Conservation (phyloP, 2,113 vertebrate genomes). For the Megaceryle maxima region DNA sequence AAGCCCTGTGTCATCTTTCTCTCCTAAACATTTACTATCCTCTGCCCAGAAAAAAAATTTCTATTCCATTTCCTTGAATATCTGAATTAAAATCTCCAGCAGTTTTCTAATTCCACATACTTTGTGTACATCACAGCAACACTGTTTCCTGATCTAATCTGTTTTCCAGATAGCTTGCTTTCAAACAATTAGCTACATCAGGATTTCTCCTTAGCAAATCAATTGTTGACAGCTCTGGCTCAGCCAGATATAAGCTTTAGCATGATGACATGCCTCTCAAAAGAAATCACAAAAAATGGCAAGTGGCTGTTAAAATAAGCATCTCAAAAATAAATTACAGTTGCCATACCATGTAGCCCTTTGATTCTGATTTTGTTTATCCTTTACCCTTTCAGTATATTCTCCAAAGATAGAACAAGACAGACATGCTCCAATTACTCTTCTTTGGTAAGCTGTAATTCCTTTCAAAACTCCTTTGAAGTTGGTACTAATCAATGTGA, state of each 20-base stretch:
- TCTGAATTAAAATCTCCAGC: background rate
- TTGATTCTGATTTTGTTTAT: conserved; percentile 12
- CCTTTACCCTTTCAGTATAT: background rate
- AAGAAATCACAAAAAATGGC: background rate
- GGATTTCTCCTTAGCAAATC: background rate
- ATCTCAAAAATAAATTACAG: background rate
- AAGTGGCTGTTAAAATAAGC: background rate
- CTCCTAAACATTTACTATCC: background rate
- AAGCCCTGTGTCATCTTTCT: background rate
- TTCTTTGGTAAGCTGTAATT: background rate
- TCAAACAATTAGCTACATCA: conserved; percentile 21
- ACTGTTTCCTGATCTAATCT: background rate
- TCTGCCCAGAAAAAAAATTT: background rate
- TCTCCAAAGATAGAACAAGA: background rate
- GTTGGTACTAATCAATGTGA: background rate
- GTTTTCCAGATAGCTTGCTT: background rate
- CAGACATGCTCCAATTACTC: background rate
- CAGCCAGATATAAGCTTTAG: background rate
- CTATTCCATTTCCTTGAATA: background rate
- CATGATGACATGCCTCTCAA: background rate
- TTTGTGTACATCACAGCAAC: background rate
- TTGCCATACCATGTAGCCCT: background rate
- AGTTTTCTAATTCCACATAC: background rate
- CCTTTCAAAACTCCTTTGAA: background rate
- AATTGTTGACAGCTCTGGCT: background rate